phyloP scores from a whole-genome alignment of 2,888 invertebrate genomes.

The Apeira syringaria region DNA sequence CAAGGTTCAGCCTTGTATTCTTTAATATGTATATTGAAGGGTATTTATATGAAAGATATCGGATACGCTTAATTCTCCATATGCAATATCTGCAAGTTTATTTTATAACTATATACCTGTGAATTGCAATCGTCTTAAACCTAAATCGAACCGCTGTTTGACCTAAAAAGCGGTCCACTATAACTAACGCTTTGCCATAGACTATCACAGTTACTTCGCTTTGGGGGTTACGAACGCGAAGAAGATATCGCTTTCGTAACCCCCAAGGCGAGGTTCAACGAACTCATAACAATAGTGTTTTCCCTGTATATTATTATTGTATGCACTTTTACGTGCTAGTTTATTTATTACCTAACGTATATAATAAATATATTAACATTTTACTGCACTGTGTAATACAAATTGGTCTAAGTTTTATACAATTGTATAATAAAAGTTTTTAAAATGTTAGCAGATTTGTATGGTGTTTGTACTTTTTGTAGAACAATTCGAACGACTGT shows the following conservation, averaged over 20 bases:
- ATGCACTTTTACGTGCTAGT: slow-evolving; percentile 63
- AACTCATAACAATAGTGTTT: no score
- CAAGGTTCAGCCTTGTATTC: no score
- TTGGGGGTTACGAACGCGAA: no score
- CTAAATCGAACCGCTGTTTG: no score
- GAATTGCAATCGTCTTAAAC: slow-evolving; percentile 63
- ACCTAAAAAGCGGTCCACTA: no score
- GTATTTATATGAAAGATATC: slow-evolving; percentile 6
- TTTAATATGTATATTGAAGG: no score
- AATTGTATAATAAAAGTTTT: neutral
- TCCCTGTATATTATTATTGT: slow-evolving; percentile 44
- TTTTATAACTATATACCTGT: slow-evolving; percentile 69
- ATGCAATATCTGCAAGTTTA: slow-evolving; percentile 68
- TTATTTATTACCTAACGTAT: slow-evolving; percentile 63
- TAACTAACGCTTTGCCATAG: no score
- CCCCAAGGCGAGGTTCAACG: no score
- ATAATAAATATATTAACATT: slow-evolving; percentile 2
- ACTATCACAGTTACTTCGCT: no score
- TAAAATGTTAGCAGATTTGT: slow-evolving; percentile 23
- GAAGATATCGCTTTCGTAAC: no score
- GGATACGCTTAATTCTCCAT: slow-evolving; percentile 70
- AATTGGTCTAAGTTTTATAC: neutral
- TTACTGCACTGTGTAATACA: slow-evolving; percentile 2
- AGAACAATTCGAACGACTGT: slow-evolving; percentile 76
- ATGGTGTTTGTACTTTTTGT: slow-evolving; percentile 42